Conservation (phyloP, 2,797 vertebrate species). For the Toxotes lorentzi region DNA sequence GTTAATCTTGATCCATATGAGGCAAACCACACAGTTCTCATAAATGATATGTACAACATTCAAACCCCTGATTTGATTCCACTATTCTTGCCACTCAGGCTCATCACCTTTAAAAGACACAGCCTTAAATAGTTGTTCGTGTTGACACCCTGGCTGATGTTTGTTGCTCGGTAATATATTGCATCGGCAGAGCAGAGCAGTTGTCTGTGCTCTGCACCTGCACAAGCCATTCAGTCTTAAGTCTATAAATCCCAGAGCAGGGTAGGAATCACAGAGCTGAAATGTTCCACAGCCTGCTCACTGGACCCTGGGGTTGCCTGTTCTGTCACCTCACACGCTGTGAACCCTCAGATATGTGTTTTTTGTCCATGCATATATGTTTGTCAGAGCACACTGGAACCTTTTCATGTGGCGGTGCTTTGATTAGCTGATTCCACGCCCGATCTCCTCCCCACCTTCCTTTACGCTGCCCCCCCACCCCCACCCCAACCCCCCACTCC, state of each 20-base stretch:
- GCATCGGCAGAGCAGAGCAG: conserved; percentile 68
- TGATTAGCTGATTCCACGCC: conserved; percentile 68
- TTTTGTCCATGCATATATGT: conserved; percentile 34
- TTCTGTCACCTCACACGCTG: conserved; percentile 60
- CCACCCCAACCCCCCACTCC: conserved; percentile 4
- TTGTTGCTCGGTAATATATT: conserved; percentile 77
- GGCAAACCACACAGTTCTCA: conserved; percentile 32
- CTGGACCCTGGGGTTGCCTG: conserved; percentile 55
- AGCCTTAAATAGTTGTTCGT: conserved; percentile 77
- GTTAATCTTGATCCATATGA: conserved; percentile 42
- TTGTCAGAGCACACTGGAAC: conserved; percentile 33
- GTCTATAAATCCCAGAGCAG: conserved; percentile 76
- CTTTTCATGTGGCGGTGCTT: conserved; percentile 56
- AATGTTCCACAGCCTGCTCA: conserved; percentile 59
- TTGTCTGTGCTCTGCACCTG: conserved; percentile 80
- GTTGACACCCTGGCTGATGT: conserved; percentile 75
- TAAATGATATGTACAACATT: conserved; percentile 52
- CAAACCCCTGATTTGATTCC: conserved; percentile 50
- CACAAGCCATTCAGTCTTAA: conserved; percentile 68
- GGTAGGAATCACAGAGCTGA: conserved; percentile 47
- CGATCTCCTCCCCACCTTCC: conserved; percentile 6
- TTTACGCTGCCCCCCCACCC: background rate
- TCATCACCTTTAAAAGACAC: conserved; percentile 73
- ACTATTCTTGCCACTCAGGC: conserved; percentile 58
- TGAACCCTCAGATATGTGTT: conserved; percentile 54